A percentile compares a stretch with the other conserved stretches of the same genome.
Evolutionary conservation across 2,797 vertebrate species (phyloP).

Genomic region (Limnodromus scolopaceus): DNA sequence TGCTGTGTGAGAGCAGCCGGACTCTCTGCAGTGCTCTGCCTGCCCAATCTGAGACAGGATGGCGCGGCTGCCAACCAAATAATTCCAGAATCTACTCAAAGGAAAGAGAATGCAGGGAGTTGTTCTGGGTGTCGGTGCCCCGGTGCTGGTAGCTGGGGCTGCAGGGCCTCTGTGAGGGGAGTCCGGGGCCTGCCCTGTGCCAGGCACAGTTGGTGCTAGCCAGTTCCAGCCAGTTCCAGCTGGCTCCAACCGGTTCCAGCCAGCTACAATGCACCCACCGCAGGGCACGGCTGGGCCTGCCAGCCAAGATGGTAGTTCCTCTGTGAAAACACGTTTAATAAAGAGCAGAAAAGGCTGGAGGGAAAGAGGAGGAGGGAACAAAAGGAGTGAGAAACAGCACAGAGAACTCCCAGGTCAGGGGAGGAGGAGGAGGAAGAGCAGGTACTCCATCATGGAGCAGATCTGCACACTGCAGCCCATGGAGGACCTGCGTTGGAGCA

Average conservation of each 20-base stretch:
- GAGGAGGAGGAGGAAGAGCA: not conserved
- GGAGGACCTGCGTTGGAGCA: not conserved
- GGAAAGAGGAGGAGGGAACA: not conserved
- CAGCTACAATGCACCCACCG: fast-evolving
- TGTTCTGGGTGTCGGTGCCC: not conserved
- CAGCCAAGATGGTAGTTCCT: not conserved
- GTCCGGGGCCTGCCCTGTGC: not conserved
- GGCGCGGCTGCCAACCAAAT: not conserved
- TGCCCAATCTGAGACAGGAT: not conserved
- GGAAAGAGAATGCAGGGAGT: not conserved
- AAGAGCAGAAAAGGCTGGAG: not conserved
- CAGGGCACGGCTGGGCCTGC: fast-evolving
- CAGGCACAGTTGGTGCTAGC: not conserved
- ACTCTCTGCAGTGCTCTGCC: not conserved
- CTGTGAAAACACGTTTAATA: fast-evolving
- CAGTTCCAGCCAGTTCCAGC: fast-evolving
- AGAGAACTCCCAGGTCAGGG: not conserved
- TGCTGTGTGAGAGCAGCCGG: not conserved
- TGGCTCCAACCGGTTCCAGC: fast-evolving
- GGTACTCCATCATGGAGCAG: not conserved
- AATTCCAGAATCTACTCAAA: not conserved
- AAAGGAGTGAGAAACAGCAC: not conserved
- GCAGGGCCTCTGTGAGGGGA: not conserved
- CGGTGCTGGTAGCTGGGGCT: not conserved
- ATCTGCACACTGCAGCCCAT: not conserved